Evolutionary conservation across 2,797 vertebrate species (phyloP).

Genomic region (Paratrypauchen microcephalus): DNA sequence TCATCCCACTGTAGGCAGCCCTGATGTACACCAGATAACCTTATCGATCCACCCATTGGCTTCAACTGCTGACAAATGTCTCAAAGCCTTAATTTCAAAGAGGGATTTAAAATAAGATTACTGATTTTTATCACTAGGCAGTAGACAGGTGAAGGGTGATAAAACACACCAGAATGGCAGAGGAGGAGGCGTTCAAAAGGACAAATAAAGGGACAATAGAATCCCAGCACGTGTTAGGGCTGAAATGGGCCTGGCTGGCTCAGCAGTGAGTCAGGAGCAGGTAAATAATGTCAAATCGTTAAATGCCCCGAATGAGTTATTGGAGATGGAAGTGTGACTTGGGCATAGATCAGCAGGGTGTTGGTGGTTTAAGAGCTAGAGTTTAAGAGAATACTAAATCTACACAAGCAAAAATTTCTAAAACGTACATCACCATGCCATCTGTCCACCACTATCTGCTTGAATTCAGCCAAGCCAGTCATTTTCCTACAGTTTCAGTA

Average conservation of each 20-base stretch:
- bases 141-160: slow-evolving; percentile 44
- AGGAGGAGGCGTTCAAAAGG: slow-evolving; percentile 45
- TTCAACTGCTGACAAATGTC: slow-evolving; percentile 75
- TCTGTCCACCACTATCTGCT: neutral
- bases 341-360: slow-evolving; percentile 31
- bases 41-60: slow-evolving; percentile 72
- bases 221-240: slow-evolving; percentile 39
- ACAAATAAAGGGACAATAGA: slow-evolving; percentile 49
- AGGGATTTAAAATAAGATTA: slow-evolving; percentile 77
- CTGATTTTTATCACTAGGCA: slow-evolving; percentile 78
- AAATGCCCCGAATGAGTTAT: slow-evolving; percentile 69
- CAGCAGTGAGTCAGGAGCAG: slow-evolving; percentile 42
- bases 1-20: slow-evolving; percentile 48
- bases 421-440: slow-evolving; percentile 4
- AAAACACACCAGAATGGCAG: slow-evolving; percentile 56
- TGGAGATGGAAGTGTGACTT: slow-evolving; percentile 56
- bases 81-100: slow-evolving; percentile 78
- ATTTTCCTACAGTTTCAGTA: neutral
- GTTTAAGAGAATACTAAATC: slow-evolving; percentile 11
- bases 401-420: slow-evolving; percentile 1
- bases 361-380: slow-evolving; percentile 27
- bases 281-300: slow-evolving; percentile 75
- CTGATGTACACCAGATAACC: slow-evolving; percentile 69
- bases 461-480: neutral
- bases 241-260: slow-evolving; percentile 41